These are phyloP conservation scores for Sinosuthora webbiana DNA, from an alignment of 2,113 vertebrate genomes.

Conservation along the genomic window DNA sequence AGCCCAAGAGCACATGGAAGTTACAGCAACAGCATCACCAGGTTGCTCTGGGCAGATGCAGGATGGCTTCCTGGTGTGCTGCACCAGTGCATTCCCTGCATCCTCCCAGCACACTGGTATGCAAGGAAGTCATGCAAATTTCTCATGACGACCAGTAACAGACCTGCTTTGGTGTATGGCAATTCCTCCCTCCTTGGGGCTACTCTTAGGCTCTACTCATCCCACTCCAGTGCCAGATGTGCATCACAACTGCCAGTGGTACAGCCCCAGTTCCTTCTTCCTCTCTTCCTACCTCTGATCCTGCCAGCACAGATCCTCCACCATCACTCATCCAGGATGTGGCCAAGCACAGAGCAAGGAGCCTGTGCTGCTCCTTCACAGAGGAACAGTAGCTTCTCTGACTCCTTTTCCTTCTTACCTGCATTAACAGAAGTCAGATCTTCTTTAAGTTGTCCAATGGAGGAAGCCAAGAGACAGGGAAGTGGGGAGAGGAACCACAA, in stretches of 20 bases:
- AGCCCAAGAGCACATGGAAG: neutral
- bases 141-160: neutral
- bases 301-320: neutral
- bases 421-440: neutral
- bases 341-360: fast-evolving
- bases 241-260: neutral
- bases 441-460: neutral
- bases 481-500: neutral
- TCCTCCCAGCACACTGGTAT: fast-evolving
- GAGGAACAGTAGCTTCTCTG: neutral
- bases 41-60: neutral
- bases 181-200: neutral
- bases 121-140: neutral
- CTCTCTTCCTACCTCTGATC: neutral
- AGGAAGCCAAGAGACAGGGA: neutral
- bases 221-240: neutral
- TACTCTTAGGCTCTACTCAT: neutral
- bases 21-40: neutral
- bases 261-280: neutral
- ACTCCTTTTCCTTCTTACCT: neutral
- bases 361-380: neutral
- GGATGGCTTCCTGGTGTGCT: neutral
- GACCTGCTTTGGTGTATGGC: neutral
- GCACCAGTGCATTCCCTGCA: neutral
- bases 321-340: fast-evolving